Percentiles rank a stretch among this genome's conserved stretches.
phyloP scores from a whole-genome alignment of 2,888 invertebrate species.

The Epirrhoe tristata region DNA sequence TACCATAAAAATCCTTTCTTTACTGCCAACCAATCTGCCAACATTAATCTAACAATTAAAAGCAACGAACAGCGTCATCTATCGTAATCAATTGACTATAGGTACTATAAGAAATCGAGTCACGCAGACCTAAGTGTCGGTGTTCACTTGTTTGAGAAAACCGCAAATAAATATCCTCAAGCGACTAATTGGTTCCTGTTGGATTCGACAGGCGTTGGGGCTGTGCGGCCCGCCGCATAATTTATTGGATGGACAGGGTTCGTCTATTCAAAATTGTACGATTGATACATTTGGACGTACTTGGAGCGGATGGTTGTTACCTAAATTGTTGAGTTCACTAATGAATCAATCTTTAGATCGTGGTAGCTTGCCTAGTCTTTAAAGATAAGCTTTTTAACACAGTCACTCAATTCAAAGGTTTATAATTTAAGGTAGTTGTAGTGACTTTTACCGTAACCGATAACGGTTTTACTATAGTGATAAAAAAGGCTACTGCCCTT shows the following conservation, averaged over 20 bases:
- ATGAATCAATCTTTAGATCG: neutral
- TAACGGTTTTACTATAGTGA: neutral
- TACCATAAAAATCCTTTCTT: conserved; percentile 11
- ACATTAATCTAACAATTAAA: conserved; percentile 24
- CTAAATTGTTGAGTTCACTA: neutral
- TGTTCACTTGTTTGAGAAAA: conserved; percentile 74
- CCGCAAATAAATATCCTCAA: conserved; percentile 82
- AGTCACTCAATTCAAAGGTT: neutral
- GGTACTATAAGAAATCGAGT: conserved; percentile 65
- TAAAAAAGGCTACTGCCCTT: conserved; percentile 21
- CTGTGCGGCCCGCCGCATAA: conserved; percentile 76
- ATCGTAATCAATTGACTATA: conserved; percentile 56
- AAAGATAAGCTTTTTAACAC: neutral
- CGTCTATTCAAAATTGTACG: conserved; percentile 53
- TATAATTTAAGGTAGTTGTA: neutral
- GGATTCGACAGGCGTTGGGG: conserved; percentile 78
- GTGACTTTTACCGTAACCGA: neutral
- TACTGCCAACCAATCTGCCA: too few relatives aligned
- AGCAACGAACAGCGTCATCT: conserved; percentile 40
- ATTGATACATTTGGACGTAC: conserved; percentile 41
- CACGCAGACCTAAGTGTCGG: conserved; percentile 67
- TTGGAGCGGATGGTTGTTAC: neutral
- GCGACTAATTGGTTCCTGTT: conserved; percentile 83
- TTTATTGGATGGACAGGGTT: conserved; percentile 73
- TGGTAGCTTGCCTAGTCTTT: neutral